Evolutionary conservation across 1,140 invertebrate species (phyloP).

Genomic region (Doryteuthis pealeii): DNA sequence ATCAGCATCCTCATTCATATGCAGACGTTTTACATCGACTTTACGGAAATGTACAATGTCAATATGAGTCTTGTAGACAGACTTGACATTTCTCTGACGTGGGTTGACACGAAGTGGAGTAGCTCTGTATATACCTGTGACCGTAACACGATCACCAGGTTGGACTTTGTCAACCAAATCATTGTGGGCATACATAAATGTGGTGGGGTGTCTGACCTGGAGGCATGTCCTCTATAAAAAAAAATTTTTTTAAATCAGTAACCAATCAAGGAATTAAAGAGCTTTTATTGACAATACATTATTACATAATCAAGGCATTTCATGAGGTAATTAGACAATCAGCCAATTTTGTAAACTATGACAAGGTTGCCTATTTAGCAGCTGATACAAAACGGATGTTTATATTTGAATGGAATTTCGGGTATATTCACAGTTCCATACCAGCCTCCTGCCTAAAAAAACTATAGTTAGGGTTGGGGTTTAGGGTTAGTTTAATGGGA

Average conservation of each 20-base stretch:
- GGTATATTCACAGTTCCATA: too few relatives aligned
- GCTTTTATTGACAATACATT: too few relatives aligned
- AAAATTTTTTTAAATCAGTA: background rate
- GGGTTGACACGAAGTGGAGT: conserved; percentile 85
- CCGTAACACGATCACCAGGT: conserved; percentile 90
- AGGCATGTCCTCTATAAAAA: conserved; percentile 94
- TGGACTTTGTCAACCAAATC: conserved; percentile 93
- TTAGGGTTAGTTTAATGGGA: too few relatives aligned
- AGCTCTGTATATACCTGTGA: conserved; percentile 90
- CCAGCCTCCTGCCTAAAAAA: too few relatives aligned
- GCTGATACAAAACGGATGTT: too few relatives aligned
- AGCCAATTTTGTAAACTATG: too few relatives aligned
- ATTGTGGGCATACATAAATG: conserved; percentile 88
- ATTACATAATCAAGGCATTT: too few relatives aligned
- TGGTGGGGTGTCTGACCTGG: conserved; percentile 97
- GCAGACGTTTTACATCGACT: conserved; percentile 79
- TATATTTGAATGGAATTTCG: too few relatives aligned
- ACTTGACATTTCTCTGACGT: conserved; percentile 76
- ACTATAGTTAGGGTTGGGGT: too few relatives aligned
- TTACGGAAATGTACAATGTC: conserved; percentile 97
- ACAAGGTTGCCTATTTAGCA: too few relatives aligned
- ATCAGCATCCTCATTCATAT: conserved; percentile 70
- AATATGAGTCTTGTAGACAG: conserved; percentile 93
- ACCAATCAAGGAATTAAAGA: too few relatives aligned
- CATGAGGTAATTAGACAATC: too few relatives aligned